Conservation (phyloP, 1,140 invertebrate genomes). For the Aphis craccivora region DNA sequence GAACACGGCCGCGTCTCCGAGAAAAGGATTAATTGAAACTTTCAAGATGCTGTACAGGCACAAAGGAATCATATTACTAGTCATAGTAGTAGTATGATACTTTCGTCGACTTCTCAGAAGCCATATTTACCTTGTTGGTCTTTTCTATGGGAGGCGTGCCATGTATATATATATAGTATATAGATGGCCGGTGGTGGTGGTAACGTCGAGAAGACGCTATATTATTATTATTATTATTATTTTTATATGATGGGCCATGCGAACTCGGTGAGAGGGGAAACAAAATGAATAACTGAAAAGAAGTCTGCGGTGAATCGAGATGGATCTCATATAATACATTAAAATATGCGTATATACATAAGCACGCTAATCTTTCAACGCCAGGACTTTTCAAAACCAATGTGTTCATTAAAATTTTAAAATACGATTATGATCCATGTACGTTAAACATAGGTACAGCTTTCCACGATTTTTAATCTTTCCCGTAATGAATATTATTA, state of each 20-base stretch:
- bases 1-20: slow-evolving; percentile 31
- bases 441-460: no score
- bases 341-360: not conserved
- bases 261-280: not conserved
- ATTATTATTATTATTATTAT: not conserved
- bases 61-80: slow-evolving; percentile 26
- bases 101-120: not conserved
- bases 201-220: not conserved
- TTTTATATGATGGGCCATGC: not conserved
- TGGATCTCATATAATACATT: not conserved
- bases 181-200: not conserved
- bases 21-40: slow-evolving; percentile 59
- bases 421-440: not conserved
- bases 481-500: not conserved
- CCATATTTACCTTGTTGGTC: slow-evolving; percentile 6
- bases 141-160: not conserved
- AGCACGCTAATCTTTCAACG: slow-evolving; percentile 34
- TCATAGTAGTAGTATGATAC: not conserved
- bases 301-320: not conserved
- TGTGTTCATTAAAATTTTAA: slow-evolving; percentile 14
- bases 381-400: slow-evolving; percentile 37
- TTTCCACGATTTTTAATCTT: not conserved
- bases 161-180: not conserved
- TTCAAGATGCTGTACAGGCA: slow-evolving; percentile 40
- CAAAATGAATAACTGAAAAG: slow-evolving; percentile 23